Conservation (phyloP, 2,888 invertebrate species). For the Rhimphoctona megacephalus region DNA sequence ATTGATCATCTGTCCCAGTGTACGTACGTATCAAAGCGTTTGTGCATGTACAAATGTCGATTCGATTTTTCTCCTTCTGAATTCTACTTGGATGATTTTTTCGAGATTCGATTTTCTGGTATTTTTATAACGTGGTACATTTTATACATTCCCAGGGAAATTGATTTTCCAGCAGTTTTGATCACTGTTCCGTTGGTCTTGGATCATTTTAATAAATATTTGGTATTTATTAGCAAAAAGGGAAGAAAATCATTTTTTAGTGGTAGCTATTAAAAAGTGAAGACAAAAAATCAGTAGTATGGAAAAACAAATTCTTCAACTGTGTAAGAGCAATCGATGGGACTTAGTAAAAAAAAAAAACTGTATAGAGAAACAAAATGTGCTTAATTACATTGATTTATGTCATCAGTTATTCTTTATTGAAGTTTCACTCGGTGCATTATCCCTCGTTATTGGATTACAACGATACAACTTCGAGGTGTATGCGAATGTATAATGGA, state of each 20-base stretch:
- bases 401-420: not conserved
- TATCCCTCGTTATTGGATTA: slow-evolving; percentile 16
- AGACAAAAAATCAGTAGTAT: not conserved
- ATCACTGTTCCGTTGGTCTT: not conserved
- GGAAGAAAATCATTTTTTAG: not conserved
- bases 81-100: slow-evolving; percentile 17
- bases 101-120: not conserved
- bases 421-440: not conserved
- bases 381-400: slow-evolving; percentile 29
- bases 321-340: not conserved
- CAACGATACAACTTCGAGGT: slow-evolving; percentile 29
- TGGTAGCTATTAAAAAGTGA: not conserved
- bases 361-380: not conserved
- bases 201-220: not conserved
- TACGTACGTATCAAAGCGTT: slow-evolving; percentile 14
- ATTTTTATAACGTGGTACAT: not conserved
- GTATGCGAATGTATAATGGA: not conserved
- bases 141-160: not conserved
- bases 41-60: not conserved
- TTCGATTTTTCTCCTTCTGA: slow-evolving; percentile 1
- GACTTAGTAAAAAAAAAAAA: not conserved
- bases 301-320: not conserved
- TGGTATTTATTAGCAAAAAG: not conserved
- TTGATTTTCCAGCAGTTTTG: not conserved
- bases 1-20: slow-evolving; percentile 41